Percentiles rank a stretch among this genome's conserved stretches.
These are phyloP conservation scores for Calyptommatus sinebrachiatus DNA, from an alignment of 2,113 vertebrate species.

Conservation along the genomic window DNA sequence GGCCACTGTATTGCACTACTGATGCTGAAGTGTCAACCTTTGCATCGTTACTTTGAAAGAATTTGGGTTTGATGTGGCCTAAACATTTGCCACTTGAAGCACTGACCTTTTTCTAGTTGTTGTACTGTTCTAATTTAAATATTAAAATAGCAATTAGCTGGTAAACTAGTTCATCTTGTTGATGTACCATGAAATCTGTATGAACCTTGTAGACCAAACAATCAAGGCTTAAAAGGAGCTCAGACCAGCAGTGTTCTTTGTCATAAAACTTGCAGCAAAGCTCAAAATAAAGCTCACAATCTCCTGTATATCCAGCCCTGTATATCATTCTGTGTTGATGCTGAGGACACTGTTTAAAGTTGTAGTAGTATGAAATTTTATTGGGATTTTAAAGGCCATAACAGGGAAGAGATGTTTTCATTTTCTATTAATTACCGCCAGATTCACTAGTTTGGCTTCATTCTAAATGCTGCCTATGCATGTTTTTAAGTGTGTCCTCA, in stretches of 20 bases:
- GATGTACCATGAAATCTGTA: conserved; percentile 62
- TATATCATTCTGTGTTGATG: conserved; percentile 43
- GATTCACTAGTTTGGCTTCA: conserved; percentile 2
- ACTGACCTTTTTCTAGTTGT: conserved; percentile 76
- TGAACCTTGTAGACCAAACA: conserved; percentile 47
- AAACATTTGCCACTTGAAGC: conserved; percentile 61
- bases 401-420: conserved; percentile 1
- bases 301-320: conserved; percentile 38
- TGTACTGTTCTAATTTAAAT: conserved; percentile 74
- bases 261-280: conserved; percentile 23
- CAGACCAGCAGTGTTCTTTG: conserved; percentile 48
- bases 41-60: conserved; percentile 70
- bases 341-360: conserved; percentile 45
- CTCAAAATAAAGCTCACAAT: conserved; percentile 18
- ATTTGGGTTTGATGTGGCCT: conserved; percentile 67
- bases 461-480: conserved; percentile 13
- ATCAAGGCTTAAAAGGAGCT: conserved; percentile 42
- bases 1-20: conserved; percentile 73
- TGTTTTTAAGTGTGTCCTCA: conserved; percentile 11
- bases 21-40: conserved; percentile 70
- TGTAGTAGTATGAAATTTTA: conserved; percentile 30
- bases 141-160: conserved; percentile 73
- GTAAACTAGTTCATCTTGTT: conserved; percentile 66
- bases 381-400: conserved; percentile 27
- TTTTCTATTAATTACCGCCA: conserved; percentile 3